These are phyloP conservation scores for Clarias pachynema DNA, from an alignment of 2,797 vertebrate species.

Conservation along the genomic window DNA sequence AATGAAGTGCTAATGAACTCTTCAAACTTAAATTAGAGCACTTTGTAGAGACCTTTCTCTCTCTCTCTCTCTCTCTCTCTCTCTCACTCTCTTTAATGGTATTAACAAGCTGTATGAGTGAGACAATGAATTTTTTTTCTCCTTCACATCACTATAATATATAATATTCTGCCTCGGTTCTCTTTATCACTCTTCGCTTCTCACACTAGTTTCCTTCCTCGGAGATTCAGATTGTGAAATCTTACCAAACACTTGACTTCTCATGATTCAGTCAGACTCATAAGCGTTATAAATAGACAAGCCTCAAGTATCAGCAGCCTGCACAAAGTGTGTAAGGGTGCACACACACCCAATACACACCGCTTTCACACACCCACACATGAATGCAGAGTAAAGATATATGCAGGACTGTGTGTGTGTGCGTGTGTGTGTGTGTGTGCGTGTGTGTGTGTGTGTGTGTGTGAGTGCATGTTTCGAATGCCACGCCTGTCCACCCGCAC, in stretches of 20 bases:
- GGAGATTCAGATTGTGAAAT: conserved; percentile 29
- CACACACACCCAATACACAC: conserved; percentile 17
- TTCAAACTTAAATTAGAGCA: neutral
- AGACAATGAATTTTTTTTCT: neutral
- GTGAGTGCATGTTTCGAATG: conserved; percentile 7
- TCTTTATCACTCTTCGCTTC: conserved; percentile 5
- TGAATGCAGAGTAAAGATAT: neutral
- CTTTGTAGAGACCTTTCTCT: neutral
- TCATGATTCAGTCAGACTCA: conserved; percentile 49
- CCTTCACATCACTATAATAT: neutral
- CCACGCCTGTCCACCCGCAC: neutral
- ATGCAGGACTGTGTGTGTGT: too few species aligned
- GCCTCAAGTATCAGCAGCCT: conserved; percentile 44
- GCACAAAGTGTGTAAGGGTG: conserved; percentile 46
- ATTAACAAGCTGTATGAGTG: neutral
- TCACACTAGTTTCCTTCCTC: conserved; percentile 20
- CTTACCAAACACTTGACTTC: conserved; percentile 40
- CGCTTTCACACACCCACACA: conserved; percentile 31
- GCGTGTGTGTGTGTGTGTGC: neutral
- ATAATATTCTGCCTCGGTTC: neutral
- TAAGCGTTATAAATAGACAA: conserved; percentile 56
- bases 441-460: neutral
- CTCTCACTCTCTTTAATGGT: neutral
- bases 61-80: conserved; percentile 1
- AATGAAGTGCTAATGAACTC: neutral